phyloP scores from a whole-genome alignment of 2,113 vertebrate species.

The Danionella cerebrum region DNA sequence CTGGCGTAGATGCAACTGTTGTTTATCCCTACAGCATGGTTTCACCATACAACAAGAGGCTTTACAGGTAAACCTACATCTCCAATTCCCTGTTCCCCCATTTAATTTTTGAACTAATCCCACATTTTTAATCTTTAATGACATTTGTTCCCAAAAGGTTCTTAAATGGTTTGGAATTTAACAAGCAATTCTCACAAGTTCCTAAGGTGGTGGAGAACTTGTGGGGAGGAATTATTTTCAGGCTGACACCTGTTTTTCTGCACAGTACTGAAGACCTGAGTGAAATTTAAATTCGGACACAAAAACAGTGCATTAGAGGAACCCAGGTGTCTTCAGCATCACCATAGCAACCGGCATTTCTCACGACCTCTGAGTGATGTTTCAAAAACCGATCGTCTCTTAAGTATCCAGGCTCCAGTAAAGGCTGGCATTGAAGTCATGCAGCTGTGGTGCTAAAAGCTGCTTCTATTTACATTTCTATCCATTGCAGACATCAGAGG shows the following conservation, averaged over 20 bases:
- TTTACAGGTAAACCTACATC: too few relatives aligned
- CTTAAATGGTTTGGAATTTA: too few relatives aligned
- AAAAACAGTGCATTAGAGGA: slow-evolving; percentile 9
- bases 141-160: too few relatives aligned
- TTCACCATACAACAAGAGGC: too few relatives aligned
- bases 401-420: slow-evolving; percentile 13
- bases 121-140: too few relatives aligned
- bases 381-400: background rate
- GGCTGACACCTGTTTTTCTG: slow-evolving; percentile 9
- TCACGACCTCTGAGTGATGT: slow-evolving; percentile 18
- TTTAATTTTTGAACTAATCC: too few relatives aligned
- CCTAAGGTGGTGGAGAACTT: too few relatives aligned
- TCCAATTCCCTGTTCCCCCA: too few relatives aligned
- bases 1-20: too few relatives aligned
- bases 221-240: too few relatives aligned
- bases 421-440: background rate
- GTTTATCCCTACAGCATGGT: too few relatives aligned
- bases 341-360: slow-evolving; percentile 17
- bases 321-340: slow-evolving; percentile 22
- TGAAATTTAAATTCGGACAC: background rate
- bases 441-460: slow-evolving; percentile 15
- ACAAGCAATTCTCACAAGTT: too few relatives aligned
- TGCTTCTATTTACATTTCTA: slow-evolving; percentile 33
- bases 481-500: slow-evolving; percentile 12
- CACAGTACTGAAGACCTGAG: slow-evolving; percentile 15